Conservation (phyloP, 1,140 invertebrate species). For the Drosophila equinoxialis region DNA sequence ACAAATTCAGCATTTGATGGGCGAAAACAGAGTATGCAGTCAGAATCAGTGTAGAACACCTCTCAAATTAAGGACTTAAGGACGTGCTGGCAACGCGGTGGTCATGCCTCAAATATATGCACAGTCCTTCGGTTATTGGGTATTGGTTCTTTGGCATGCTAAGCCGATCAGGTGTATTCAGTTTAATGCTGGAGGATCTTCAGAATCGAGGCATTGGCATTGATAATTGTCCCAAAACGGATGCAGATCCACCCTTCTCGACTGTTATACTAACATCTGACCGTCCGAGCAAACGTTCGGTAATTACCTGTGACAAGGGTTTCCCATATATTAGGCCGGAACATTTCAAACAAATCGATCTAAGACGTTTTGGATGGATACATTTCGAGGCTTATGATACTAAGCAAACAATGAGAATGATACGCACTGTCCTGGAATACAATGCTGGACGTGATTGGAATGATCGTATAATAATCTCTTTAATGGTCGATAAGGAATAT, state of each 20-base stretch:
- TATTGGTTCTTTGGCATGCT: slow-evolving; percentile 85
- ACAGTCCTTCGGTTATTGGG: slow-evolving; percentile 86
- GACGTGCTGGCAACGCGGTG: slow-evolving; percentile 86
- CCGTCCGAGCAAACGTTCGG: slow-evolving; percentile 85
- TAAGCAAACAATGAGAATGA: slow-evolving; percentile 85
- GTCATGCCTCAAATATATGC: slow-evolving; percentile 88
- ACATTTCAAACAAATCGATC: slow-evolving; percentile 84
- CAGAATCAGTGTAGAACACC: too few species aligned
- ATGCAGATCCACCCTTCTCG: slow-evolving; percentile 82
- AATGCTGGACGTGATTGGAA: slow-evolving; percentile 71
- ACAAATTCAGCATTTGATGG: too few species aligned
- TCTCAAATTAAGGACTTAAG: too few species aligned
- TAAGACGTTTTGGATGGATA: slow-evolving; percentile 87
- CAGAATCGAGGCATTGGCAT: slow-evolving; percentile 83
- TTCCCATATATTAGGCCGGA: slow-evolving; percentile 85
- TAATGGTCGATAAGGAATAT: slow-evolving; percentile 86
- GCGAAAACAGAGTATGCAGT: too few species aligned
- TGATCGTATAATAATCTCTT: slow-evolving; percentile 84
- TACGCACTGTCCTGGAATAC: slow-evolving; percentile 84
- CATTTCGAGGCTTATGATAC: slow-evolving; percentile 87
- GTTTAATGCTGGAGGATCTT: slow-evolving; percentile 85
- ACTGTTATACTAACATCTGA: slow-evolving; percentile 84
- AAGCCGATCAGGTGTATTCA: slow-evolving; percentile 76
- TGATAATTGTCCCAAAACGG: slow-evolving; percentile 83
- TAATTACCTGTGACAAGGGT: slow-evolving; percentile 85